A percentile compares a stretch with the other conserved stretches of the same genome.
Conservation (phyloP, 2,888 invertebrate genomes). For the Metallyticus violacea region DNA sequence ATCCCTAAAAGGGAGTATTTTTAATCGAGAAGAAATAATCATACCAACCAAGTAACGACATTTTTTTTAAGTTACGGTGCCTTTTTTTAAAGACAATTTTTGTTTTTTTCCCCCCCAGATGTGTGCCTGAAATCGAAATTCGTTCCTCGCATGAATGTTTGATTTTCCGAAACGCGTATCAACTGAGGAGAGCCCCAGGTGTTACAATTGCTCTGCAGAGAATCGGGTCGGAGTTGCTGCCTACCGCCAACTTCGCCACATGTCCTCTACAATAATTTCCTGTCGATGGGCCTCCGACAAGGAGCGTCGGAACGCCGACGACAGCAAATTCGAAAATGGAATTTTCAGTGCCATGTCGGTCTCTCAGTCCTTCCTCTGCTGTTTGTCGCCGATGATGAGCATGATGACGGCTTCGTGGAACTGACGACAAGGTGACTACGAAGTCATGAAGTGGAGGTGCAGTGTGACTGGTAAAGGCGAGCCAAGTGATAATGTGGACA, state of each 20-base stretch:
- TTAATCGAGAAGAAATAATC: not conserved
- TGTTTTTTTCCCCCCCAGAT: not conserved
- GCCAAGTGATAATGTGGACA: constrained; percentile 1
- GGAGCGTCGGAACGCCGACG: not conserved
- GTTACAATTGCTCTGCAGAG: not conserved
- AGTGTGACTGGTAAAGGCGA: not conserved
- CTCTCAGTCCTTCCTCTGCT: not conserved
- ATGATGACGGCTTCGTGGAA: not conserved
- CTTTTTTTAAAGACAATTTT: not conserved
- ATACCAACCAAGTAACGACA: not conserved
- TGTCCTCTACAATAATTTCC: not conserved
- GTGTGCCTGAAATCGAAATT: not conserved
- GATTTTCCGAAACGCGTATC: not conserved
- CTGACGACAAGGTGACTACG: not conserved
- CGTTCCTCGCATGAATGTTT: not conserved
- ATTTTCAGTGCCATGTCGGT: not conserved
- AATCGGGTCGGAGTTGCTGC: not conserved
- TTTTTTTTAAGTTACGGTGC: not conserved
- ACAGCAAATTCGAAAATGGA: not conserved
- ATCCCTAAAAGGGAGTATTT: not conserved
- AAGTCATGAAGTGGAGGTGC: not conserved
- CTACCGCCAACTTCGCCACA: not conserved
- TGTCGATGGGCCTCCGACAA: not conserved
- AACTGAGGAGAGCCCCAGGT: not conserved
- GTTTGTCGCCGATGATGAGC: not conserved